Conservation (phyloP, 2,113 vertebrate genomes). For the Lepisosteus osseus region DNA sequence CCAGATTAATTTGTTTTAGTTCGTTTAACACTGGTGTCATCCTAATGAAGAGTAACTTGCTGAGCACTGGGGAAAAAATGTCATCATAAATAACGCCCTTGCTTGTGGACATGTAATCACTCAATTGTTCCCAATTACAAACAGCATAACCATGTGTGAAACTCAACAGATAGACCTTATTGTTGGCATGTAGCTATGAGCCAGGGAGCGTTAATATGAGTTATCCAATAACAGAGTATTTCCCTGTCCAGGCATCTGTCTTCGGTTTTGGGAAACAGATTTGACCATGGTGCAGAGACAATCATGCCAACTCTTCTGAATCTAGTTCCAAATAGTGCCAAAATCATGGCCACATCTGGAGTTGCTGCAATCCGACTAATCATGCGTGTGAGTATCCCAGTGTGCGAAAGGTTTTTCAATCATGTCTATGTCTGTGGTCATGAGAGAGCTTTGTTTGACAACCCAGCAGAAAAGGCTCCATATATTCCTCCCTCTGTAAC, state of each 20-base stretch:
- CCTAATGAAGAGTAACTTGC: conserved; percentile 6
- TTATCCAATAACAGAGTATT: conserved; percentile 11
- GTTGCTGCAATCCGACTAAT: conserved; percentile 90
- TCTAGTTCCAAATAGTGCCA: conserved; percentile 98
- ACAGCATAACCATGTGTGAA: too few relatives aligned
- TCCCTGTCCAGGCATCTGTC: conserved; percentile 79
- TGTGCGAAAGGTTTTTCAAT: too few relatives aligned
- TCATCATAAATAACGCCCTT: conserved; percentile 23
- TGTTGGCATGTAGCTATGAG: too few relatives aligned
- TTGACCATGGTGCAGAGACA: conserved; percentile 95
- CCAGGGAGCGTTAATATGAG: too few relatives aligned
- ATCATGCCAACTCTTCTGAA: conserved; percentile 96
- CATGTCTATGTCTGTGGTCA: too few relatives aligned
- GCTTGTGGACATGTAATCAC: conserved; percentile 41
- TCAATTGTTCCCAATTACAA: background rate
- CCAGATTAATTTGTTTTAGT: conserved; percentile 40
- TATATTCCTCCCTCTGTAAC: too few relatives aligned
- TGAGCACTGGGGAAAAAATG: background rate
- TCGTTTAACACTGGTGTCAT: conserved; percentile 43
- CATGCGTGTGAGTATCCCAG: conserved; percentile 78
- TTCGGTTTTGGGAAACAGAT: conserved; percentile 87
- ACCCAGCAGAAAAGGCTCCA: too few relatives aligned
- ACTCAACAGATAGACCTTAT: too few relatives aligned
- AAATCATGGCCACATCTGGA: conserved; percentile 97
- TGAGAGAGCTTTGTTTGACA: too few relatives aligned